These are phyloP conservation scores for Siniperca obscura DNA, from an alignment of 2,797 vertebrate species.

Conservation along the genomic window DNA sequence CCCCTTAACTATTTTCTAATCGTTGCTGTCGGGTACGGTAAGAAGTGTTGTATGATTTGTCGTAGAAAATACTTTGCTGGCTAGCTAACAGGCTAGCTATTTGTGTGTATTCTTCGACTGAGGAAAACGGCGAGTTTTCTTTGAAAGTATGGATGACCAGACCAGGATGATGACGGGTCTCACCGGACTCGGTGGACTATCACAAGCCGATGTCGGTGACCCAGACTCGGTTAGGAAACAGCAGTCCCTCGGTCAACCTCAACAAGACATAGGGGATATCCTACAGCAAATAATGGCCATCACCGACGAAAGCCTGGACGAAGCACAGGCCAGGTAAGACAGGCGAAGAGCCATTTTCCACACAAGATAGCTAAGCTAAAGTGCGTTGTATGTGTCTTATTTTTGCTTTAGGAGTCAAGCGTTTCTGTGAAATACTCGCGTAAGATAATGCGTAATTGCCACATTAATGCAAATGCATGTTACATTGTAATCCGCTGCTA, in stretches of 20 bases:
- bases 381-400: constrained; percentile 56
- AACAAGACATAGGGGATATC: constrained; percentile 91
- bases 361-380: constrained; percentile 70
- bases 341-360: constrained; percentile 77
- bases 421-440: constrained; percentile 29
- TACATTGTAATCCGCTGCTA: constrained; percentile 26
- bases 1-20: constrained; percentile 36
- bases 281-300: constrained; percentile 95
- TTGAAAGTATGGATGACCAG: constrained; percentile 90
- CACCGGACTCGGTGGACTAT: constrained; percentile 85
- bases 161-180: constrained; percentile 90
- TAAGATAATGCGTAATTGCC: constrained; percentile 28
- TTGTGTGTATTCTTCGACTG: constrained; percentile 82
- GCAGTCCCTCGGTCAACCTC: constrained; percentile 84
- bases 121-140: constrained; percentile 83
- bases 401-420: constrained; percentile 20
- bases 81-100: constrained; percentile 84
- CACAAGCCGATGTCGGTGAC: constrained; percentile 85
- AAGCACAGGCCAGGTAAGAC: constrained; percentile 92
- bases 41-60: constrained; percentile 78
- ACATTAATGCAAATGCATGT: constrained; percentile 32
- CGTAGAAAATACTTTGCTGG: constrained; percentile 82
- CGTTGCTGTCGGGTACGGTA: constrained; percentile 48
- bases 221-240: constrained; percentile 87
- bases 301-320: constrained; percentile 93